Evolutionary conservation across 2,113 vertebrate genomes (phyloP).

Genomic region (Menidia beryllina): DNA sequence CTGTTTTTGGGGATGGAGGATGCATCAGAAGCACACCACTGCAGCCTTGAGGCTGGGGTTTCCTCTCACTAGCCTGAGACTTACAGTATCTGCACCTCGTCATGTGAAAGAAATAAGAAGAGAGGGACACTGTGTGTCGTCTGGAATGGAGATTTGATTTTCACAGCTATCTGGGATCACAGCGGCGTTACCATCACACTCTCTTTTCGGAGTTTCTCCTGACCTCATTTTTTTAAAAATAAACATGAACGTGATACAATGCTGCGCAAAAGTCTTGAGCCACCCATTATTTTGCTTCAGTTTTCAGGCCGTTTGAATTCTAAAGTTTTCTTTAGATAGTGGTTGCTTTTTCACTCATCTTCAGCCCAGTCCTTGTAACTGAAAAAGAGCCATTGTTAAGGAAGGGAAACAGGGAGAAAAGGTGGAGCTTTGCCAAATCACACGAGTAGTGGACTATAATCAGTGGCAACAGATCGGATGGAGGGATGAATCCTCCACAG

Average conservation of each 20-base stretch:
- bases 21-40: no score
- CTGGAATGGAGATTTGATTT: slow-evolving; percentile 45
- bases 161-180: slow-evolving; percentile 19
- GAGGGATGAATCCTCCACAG: no score
- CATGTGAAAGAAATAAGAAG: slow-evolving; percentile 58
- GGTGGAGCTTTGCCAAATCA: no score
- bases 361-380: no score
- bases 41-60: slow-evolving; percentile 63
- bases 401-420: no score
- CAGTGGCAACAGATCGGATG: no score
- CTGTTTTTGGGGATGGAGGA: slow-evolving; percentile 37
- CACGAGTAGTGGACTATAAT: no score
- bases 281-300: background rate
- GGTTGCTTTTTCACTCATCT: no score
- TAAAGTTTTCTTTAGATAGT: background rate
- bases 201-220: background rate
- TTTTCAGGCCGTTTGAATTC: background rate
- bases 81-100: slow-evolving; percentile 46
- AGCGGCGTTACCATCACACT: background rate
- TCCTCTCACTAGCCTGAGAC: slow-evolving; percentile 56
- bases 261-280: background rate
- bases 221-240: background rate
- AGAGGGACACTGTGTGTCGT: background rate
- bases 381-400: no score
- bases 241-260: background rate